phyloP scores from a whole-genome alignment of 2,888 invertebrate species.

The Eupithecia tripunctaria region DNA sequence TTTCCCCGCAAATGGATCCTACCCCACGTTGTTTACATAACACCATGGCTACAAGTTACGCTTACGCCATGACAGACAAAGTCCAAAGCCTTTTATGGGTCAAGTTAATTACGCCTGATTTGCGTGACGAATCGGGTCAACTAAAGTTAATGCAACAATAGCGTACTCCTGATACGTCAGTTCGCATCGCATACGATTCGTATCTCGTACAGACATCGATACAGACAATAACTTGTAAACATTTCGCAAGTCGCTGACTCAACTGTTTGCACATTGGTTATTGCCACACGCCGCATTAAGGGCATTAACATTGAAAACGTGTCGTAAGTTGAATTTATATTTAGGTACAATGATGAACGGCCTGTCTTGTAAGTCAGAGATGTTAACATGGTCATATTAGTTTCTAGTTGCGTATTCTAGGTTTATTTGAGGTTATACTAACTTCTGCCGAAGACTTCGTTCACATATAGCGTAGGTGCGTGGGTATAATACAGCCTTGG shows the following conservation, averaged over 20 bases:
- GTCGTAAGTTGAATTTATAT: conserved; percentile 32
- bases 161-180: conserved; percentile 3
- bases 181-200: conserved; percentile 6
- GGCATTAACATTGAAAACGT: conserved; percentile 42
- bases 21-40: neutral
- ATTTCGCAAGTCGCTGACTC: conserved; percentile 47
- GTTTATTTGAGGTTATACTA: neutral
- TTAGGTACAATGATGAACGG: conserved; percentile 22
- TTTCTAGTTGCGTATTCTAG: neutral
- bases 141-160: neutral
- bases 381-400: neutral
- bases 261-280: conserved; percentile 39
- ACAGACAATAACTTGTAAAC: conserved; percentile 39
- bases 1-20: neutral
- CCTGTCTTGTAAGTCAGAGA: conserved; percentile 6
- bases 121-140: neutral
- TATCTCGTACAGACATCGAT: conserved; percentile 20
- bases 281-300: conserved; percentile 41
- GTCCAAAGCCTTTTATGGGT: conserved; percentile 14
- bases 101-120: neutral
- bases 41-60: neutral
- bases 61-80: neutral
- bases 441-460: no score
- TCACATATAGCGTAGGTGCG: neutral
- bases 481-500: neutral